Percentiles rank a stretch among this genome's conserved stretches.
Evolutionary conservation across 2,888 invertebrate species (phyloP).

Genomic region (Drosophila heteroneura): DNA sequence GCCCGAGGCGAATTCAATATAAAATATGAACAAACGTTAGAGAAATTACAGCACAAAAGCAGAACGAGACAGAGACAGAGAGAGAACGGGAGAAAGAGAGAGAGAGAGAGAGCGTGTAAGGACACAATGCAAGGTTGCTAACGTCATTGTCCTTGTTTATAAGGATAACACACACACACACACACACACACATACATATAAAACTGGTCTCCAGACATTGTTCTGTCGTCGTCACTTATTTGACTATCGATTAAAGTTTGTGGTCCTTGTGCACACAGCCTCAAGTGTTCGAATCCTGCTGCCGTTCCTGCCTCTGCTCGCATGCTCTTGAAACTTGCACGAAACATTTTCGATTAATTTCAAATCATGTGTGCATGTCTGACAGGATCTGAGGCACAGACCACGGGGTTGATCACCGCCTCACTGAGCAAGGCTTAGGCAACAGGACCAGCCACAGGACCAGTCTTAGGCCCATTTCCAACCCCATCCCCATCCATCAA

Average conservation of each 20-base stretch:
- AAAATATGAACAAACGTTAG: conserved; percentile 80
- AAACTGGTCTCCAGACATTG: conserved; percentile 34
- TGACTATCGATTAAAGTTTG: conserved; percentile 81
- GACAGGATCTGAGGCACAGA: conserved; percentile 27
- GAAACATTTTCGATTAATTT: conserved; percentile 77
- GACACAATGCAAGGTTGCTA: conserved; percentile 29
- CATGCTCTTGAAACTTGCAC: conserved; percentile 36
- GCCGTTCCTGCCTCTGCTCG: conserved; percentile 13
- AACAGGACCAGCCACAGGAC: not conserved
- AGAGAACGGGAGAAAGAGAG: conserved; percentile 6
- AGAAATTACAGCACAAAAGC: conserved; percentile 73
- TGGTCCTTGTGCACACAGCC: conserved; percentile 75
- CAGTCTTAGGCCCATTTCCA: not conserved
- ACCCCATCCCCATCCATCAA: not conserved
- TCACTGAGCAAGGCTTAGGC: not conserved
- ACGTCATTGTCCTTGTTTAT: conserved; percentile 30
- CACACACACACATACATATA: conserved; percentile 16
- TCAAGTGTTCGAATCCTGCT: conserved; percentile 43
- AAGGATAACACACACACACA: conserved; percentile 3
- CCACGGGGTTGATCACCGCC: conserved; percentile 12
- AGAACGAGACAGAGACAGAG: conserved; percentile 5
- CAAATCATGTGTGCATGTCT: conserved; percentile 70
- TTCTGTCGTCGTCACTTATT: conserved; percentile 55
- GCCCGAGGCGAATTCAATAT: conserved; percentile 72
- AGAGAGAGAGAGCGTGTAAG: not conserved